A percentile compares a stretch with the other conserved stretches of the same genome.
Conservation (phyloP, 2,888 invertebrate species). For the Byasa hedistus region DNA sequence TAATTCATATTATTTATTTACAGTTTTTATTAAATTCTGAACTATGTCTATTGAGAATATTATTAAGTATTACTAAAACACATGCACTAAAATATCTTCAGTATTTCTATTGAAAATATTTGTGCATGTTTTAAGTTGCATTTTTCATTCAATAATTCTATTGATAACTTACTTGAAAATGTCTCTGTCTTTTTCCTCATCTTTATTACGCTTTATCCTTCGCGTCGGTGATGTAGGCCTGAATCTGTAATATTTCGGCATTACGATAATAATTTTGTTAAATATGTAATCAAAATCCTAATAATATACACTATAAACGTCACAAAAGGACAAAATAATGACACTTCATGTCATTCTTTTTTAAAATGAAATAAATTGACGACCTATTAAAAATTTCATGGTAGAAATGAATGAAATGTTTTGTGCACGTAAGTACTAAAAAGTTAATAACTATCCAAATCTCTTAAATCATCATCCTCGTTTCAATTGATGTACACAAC, state of each 20-base stretch:
- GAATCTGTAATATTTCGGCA: conserved; percentile 74
- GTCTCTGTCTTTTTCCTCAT: conserved; percentile 54
- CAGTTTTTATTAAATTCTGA: too few species aligned
- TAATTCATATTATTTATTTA: not conserved
- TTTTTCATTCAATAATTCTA: not conserved
- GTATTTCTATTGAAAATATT: not conserved
- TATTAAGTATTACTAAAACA: too few species aligned
- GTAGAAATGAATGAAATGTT: not conserved
- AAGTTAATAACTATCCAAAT: too few species aligned
- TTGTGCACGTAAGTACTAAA: too few species aligned
- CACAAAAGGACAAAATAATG: conserved; percentile 32
- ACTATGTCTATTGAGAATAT: too few species aligned
- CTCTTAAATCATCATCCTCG: too few species aligned
- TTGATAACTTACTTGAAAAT: conserved; percentile 43
- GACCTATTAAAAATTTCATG: not conserved
- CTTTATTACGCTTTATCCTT: conserved; percentile 53
- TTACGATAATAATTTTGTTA: conserved; percentile 32
- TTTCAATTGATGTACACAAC: too few species aligned
- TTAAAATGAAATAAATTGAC: not conserved
- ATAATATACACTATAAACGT: conserved; percentile 42
- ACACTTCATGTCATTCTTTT: not conserved
- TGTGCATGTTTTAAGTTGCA: too few species aligned
- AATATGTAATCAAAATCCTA: conserved; percentile 36
- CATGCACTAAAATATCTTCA: not conserved
- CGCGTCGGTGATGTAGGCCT: conserved; percentile 61